phyloP scores from a whole-genome alignment of 2,888 invertebrate species.

The Limnephilus marmoratus region DNA sequence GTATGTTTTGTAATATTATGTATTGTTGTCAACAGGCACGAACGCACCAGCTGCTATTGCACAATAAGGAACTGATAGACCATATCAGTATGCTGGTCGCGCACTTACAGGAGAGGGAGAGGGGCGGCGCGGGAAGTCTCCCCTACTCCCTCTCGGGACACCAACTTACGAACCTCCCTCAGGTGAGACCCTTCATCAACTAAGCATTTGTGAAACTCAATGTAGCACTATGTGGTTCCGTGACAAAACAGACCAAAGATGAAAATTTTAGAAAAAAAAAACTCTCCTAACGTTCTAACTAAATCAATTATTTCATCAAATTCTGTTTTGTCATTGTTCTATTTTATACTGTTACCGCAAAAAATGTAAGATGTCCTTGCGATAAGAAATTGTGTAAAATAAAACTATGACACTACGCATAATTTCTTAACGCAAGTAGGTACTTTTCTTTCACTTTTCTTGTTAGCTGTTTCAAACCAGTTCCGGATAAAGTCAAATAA shows the following conservation, averaged over 20 bases:
- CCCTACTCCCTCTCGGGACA: slow-evolving; percentile 74
- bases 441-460: background rate
- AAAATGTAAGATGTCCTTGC: background rate
- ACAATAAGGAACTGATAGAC: slow-evolving; percentile 96
- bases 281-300: no score
- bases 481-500: background rate
- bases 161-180: slow-evolving; percentile 82
- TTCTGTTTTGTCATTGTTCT: no score
- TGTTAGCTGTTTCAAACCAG: background rate
- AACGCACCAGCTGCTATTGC: slow-evolving; percentile 95
- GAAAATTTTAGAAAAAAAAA: no score
- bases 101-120: slow-evolving; percentile 92
- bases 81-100: slow-evolving; percentile 95
- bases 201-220: background rate
- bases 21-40: slow-evolving; percentile 77
- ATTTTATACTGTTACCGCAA: background rate
- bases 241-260: no score
- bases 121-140: slow-evolving; percentile 75
- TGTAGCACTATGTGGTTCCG: background rate
- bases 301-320: no score
- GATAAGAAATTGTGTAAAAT: background rate
- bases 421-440: background rate
- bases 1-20: background rate
- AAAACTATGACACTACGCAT: background rate
- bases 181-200: slow-evolving; percentile 74